Conservation (phyloP, 2,113 vertebrate species). For the Hucho hucho region DNA sequence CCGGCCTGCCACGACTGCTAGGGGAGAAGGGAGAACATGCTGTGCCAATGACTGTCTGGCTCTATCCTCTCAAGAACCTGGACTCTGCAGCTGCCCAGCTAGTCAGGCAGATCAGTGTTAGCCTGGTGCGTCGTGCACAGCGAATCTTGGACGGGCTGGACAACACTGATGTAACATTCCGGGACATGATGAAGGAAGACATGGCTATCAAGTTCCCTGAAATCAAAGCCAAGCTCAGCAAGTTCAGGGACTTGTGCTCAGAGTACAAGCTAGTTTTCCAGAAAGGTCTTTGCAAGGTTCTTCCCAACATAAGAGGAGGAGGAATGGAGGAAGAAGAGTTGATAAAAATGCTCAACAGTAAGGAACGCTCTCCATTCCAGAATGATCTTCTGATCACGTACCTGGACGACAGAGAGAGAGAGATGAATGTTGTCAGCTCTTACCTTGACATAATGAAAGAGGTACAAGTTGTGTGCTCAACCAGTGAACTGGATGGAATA, state of each 20-base stretch:
- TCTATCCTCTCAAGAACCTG: constrained; percentile 41
- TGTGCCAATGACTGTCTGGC: constrained; percentile 30
- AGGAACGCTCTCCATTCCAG: constrained; percentile 36
- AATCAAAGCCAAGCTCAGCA: constrained; percentile 28
- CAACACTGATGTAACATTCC: constrained; percentile 23
- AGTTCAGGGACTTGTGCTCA: constrained; percentile 32
- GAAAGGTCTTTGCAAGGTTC: constrained; percentile 29
- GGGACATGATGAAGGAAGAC: constrained; percentile 33
- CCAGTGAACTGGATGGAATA: constrained; percentile 33
- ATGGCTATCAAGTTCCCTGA: constrained; percentile 30
- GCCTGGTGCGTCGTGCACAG: constrained; percentile 27
- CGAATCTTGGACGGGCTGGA: constrained; percentile 31
- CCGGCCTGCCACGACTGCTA: constrained; percentile 35
- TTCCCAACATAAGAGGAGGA: constrained; percentile 37
- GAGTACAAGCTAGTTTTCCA: constrained; percentile 38
- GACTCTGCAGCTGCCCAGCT: constrained; percentile 38
- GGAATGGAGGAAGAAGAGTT: constrained; percentile 32
- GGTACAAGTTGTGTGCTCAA: constrained; percentile 9
- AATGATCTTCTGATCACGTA: constrained; percentile 8
- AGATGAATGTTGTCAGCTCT: constrained; percentile 1
- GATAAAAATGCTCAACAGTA: constrained; percentile 20
- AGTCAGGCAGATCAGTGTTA: constrained; percentile 41
- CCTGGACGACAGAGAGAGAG: constrained; percentile 28
- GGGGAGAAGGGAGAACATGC: constrained; percentile 32
- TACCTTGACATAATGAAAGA: constrained; percentile 13